Evolutionary conservation across 2,888 invertebrate genomes (phyloP), one percentile per base, ranked within the genome.

Genomic region (Mesoligia furuncula): DNA sequence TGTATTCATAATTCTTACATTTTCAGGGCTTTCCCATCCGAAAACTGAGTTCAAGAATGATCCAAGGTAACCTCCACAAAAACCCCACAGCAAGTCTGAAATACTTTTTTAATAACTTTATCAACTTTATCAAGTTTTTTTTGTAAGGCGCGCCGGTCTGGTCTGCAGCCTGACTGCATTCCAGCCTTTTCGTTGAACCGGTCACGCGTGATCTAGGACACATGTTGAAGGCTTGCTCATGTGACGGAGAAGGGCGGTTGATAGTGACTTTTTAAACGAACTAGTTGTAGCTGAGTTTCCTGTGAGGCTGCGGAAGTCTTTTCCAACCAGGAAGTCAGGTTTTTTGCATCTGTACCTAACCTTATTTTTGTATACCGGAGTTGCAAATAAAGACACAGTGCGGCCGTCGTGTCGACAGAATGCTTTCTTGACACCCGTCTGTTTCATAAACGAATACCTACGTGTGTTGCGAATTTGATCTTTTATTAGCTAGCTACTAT

Each of bases 131-230:
- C n/a, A n/a, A n/a, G n/a, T n/a, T n/a, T 88, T 88, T 87, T 88
- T 86, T 75, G 80, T 78, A 77, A 87, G 85, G 88, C 73, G 87
- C 78, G 87, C 65, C 77, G 3, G 59, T 67, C 80, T 85, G 69
- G 86, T 76, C 31, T 27, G 17, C 75, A 36, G 42, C 36, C 59
- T 15, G 83, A 83, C 89, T 76, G 83, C 92, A 92, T 92, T 91
- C 88, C 76, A 76, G 72, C 76, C 74, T 91, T 92, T 92, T 92
- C 90, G 87, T 84, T 71, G 67, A 85, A 89, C 89, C 84, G 84
- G 84, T 87, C 90, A 89, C 87, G 87, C 84, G 85, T 90, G 90
- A 93, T 91, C 93, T 93, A 92, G 93, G 89, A 88, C 92, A 88
- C 90, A 89, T 82, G 80, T 85, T 82, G 92, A 93, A 93, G 93